A percentile compares a stretch with the other conserved stretches of the same genome.
phyloP scores from a whole-genome alignment of 2,888 invertebrate species.

The Scotopteryx bipunctaria region DNA sequence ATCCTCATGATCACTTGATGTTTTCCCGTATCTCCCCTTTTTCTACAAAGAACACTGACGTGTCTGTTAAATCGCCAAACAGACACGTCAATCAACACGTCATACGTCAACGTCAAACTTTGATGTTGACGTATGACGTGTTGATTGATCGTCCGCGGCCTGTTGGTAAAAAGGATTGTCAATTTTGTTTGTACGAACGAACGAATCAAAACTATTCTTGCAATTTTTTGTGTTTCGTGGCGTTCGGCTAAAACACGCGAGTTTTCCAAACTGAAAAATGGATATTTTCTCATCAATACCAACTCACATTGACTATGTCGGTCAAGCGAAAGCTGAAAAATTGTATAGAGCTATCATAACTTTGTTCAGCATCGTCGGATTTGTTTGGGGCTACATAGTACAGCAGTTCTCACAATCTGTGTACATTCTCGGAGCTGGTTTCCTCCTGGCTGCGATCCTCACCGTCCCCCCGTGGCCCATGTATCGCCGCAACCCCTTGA shows the following conservation, averaged over 20 bases:
- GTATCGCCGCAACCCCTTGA: slow-evolving; percentile 93
- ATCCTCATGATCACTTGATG: too few relatives aligned
- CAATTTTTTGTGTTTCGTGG: slow-evolving; percentile 37
- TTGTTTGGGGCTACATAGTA: slow-evolving; percentile 95
- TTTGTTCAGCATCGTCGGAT: slow-evolving; percentile 94
- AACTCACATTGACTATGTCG: slow-evolving; percentile 90
- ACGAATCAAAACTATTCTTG: too few relatives aligned
- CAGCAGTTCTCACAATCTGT: slow-evolving; percentile 98
- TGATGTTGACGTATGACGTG: too few relatives aligned
- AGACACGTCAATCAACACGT: too few relatives aligned
- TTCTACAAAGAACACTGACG: too few relatives aligned
- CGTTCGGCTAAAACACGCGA: slow-evolving; percentile 15
- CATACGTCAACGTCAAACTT: too few relatives aligned
- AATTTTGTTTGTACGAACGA: too few relatives aligned
- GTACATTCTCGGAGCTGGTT: slow-evolving; percentile 95
- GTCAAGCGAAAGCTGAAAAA: slow-evolving; percentile 95
- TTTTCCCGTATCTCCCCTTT: too few relatives aligned
- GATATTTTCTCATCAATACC: slow-evolving; percentile 78
- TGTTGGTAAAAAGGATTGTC: too few relatives aligned
- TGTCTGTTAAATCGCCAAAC: too few relatives aligned
- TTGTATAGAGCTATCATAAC: slow-evolving; percentile 95
- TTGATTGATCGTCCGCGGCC: too few relatives aligned
- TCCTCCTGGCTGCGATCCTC: slow-evolving; percentile 91
- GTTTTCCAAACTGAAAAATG: slow-evolving; percentile 52
- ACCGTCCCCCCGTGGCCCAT: slow-evolving; percentile 99